A percentile compares a stretch with the other conserved stretches of the same genome.
phyloP scores from a whole-genome alignment of 2,113 vertebrate species.

The Azemiops feae region DNA sequence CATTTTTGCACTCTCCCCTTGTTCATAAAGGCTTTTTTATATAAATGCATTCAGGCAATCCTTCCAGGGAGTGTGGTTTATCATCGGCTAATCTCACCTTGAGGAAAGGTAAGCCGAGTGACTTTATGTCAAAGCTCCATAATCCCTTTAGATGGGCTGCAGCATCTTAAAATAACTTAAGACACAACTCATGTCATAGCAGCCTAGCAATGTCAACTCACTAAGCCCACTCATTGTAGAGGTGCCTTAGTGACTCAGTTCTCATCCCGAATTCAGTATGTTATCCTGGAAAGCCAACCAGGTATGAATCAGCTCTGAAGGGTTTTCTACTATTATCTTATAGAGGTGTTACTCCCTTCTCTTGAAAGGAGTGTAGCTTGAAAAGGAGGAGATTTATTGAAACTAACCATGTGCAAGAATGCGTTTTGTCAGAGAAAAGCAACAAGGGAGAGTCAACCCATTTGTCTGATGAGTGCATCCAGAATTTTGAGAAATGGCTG shows the following conservation, averaged over 20 bases:
- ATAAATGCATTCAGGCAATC: conserved; percentile 52
- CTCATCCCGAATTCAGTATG: neutral
- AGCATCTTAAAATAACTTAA: conserved; percentile 57
- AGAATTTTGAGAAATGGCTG: neutral
- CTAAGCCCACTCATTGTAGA: conserved; percentile 3
- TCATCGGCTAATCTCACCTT: conserved; percentile 40
- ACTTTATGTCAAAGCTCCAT: conserved; percentile 33
- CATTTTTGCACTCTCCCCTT: conserved; percentile 30
- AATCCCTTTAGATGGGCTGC: conserved; percentile 45
- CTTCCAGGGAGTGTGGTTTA: conserved; percentile 43
- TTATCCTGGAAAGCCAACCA: conserved; percentile 47
- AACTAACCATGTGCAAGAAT: neutral
- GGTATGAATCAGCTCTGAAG: neutral
- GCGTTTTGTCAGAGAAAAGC: neutral
- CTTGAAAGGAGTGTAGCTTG: conserved; percentile 18
- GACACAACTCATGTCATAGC: conserved; percentile 55
- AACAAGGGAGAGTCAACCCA: neutral
- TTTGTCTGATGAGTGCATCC: neutral
- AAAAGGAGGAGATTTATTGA: neutral
- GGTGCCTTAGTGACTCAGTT: conserved; percentile 32
- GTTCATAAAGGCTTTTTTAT: conserved; percentile 53
- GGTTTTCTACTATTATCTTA: neutral
- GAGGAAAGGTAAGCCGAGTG: conserved; percentile 35
- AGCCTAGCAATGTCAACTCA: conserved; percentile 55
- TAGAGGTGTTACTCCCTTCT: conserved; percentile 7